Percentiles rank a stretch among this genome's conserved stretches.
phyloP scores from a whole-genome alignment of 2,797 vertebrate genomes.

The Kryptolebias ocellatus region DNA sequence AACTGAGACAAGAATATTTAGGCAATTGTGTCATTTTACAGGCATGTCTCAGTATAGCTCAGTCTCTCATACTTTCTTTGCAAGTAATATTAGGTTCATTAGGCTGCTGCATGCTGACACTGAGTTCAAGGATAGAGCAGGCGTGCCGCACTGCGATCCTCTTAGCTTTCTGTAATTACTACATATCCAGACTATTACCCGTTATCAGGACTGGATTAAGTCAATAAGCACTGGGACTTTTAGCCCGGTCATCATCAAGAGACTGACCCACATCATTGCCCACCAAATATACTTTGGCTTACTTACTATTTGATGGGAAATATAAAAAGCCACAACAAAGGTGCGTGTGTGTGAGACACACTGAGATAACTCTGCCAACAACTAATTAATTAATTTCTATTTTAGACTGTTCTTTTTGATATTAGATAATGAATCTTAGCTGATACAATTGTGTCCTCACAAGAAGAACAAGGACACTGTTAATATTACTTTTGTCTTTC shows the following conservation, averaged over 20 bases:
- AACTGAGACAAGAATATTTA: neutral
- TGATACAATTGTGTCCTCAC: conserved; percentile 20
- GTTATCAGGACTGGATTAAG: conserved; percentile 76
- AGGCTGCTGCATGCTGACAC: conserved; percentile 42
- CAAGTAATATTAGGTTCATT: conserved; percentile 31
- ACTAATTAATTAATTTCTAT: conserved; percentile 45
- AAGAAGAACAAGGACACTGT: conserved; percentile 15
- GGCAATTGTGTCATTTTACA: conserved; percentile 3
- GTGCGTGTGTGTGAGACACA: neutral
- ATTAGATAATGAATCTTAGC: conserved; percentile 35
- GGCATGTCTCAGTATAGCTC: conserved; percentile 10
- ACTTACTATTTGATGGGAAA: conserved; percentile 43
- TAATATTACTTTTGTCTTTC: conserved; percentile 8
- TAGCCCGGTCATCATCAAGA: conserved; percentile 64
- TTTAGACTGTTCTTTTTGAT: conserved; percentile 20
- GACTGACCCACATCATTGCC: conserved; percentile 56
- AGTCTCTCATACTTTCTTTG: conserved; percentile 16
- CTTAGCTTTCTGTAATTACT: conserved; percentile 73
- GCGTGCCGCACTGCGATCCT: conserved; percentile 57
- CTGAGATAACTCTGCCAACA: conserved; percentile 30
- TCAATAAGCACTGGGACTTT: conserved; percentile 71
- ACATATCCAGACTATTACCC: conserved; percentile 74
- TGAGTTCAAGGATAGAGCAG: conserved; percentile 69
- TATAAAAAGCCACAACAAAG: conserved; percentile 33
- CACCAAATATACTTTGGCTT: conserved; percentile 37